Evolutionary conservation across 30 jellyfish, hydroid and myxozoan genomes (phyloP).

Genomic region (Morbakka virulenta): DNA sequence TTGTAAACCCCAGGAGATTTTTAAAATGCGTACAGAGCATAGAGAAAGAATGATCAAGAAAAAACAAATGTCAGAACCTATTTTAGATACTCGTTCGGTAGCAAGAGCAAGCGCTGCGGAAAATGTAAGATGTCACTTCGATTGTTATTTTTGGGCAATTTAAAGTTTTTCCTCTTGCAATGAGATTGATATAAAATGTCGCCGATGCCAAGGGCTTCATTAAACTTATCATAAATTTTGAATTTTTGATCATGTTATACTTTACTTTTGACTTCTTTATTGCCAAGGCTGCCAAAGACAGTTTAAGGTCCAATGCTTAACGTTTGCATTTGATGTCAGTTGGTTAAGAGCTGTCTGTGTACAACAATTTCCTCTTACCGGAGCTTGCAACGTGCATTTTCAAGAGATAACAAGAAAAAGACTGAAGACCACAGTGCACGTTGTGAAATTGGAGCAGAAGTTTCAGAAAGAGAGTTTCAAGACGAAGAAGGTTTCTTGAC

Average conservation of each 20-base stretch:
- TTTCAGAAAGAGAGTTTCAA: too few species aligned
- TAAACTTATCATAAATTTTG: conserved; percentile 5
- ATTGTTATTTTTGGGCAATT: conserved; percentile 19
- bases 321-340: too few species aligned
- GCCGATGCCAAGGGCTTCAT: conserved; percentile 28
- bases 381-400: too few species aligned
- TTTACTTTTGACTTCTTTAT: conserved; percentile 38
- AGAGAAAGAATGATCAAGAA: background rate
- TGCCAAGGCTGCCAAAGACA: too few species aligned
- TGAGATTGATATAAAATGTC: conserved; percentile 39
- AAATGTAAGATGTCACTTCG: conserved; percentile 5
- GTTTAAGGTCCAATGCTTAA: too few species aligned
- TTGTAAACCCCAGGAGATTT: conserved; percentile 4
- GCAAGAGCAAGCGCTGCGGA: conserved; percentile 21
- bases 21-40: background rate
- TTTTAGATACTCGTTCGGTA: conserved; percentile 21
- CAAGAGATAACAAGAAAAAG: too few species aligned
- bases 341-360: too few species aligned
- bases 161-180: conserved; percentile 7
- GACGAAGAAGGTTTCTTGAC: too few species aligned
- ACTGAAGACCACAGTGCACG: too few species aligned
- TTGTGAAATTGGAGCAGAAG: too few species aligned
- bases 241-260: conserved; percentile 34
- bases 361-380: too few species aligned
- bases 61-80: background rate